A percentile compares a stretch with the other conserved stretches of the same genome.
Evolutionary conservation across 2,113 vertebrate genomes (phyloP).

Genomic region (Hiodon tergisus): DNA sequence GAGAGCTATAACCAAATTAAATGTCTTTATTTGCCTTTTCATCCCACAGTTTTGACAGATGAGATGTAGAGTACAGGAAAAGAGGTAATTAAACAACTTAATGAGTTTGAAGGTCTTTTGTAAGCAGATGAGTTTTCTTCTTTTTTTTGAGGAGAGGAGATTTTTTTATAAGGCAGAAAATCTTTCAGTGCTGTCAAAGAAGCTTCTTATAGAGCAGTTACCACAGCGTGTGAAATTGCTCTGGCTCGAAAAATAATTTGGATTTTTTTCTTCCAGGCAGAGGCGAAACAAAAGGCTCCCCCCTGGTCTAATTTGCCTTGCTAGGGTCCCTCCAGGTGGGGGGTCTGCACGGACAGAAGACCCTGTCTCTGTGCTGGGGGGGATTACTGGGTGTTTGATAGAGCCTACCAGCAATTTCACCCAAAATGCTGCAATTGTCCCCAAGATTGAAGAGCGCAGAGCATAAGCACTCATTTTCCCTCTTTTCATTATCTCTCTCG

Average conservation of each 20-base stretch:
- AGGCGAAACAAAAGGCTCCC: constrained; percentile 65
- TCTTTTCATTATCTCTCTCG: constrained; percentile 67
- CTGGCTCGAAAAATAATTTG: constrained; percentile 86
- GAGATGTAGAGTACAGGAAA: constrained; percentile 58
- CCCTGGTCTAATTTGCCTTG: constrained; percentile 67
- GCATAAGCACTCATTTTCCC: constrained; percentile 59
- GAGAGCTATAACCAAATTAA: constrained; percentile 38
- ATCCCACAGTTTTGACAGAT: constrained; percentile 62
- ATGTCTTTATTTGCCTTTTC: constrained; percentile 66
- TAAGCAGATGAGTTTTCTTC: constrained; percentile 55
- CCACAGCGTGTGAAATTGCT: constrained; percentile 99
- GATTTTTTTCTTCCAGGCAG: constrained; percentile 76
- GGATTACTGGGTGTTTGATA: constrained; percentile 55
- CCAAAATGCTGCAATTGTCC: constrained; percentile 74
- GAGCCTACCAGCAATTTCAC: constrained; percentile 64
- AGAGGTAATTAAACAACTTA: constrained; percentile 94
- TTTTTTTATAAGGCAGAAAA: constrained; percentile 80
- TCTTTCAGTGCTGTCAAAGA: constrained; percentile 85
- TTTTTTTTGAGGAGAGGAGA: constrained; percentile 37
- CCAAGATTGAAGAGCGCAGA: constrained; percentile 65
- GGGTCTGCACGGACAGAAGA: constrained; percentile 67
- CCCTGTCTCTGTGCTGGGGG: constrained; percentile 53
- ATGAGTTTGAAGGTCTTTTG: constrained; percentile 91
- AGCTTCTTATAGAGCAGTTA: constrained; percentile 96
- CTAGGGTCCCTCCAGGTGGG: constrained; percentile 67